Evolutionary conservation across 2,113 vertebrate species (phyloP), one percentile per base, ranked within the genome.

Genomic region (Theropithecus gelada): DNA sequence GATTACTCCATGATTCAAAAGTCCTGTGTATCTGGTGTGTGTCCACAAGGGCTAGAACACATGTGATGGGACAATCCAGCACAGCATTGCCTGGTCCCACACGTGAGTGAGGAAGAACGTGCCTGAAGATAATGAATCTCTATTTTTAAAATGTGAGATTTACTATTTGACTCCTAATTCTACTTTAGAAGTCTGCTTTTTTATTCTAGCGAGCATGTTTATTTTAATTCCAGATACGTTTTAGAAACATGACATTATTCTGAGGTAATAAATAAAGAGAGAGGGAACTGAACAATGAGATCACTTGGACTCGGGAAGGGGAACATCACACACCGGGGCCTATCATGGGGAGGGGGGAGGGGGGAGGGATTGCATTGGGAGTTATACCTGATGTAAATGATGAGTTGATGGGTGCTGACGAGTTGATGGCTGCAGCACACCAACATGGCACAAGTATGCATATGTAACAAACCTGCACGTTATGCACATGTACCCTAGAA

Each of bases 171-270:
- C 12, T 95, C 76, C 68, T 4, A 95, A 98, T 94, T 87, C 55
- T 92, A 72, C 95, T 96, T 68, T 90, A 87, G 70, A 98, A 95
- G 64, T 78, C 84, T 93, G 57, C 45, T 97, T 90, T 86, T 97
- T 93, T 94, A 93, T 90, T 93, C 10, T n/a, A 90, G 95, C 88
- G 87, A 97, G 68, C n/a, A 61, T 90, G 70, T 96, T 98, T 98
- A 97, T 95, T 96, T 97, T 97, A 93, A 97, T 68, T 94, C 61
- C 30, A 75, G 82, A 43, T 97, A 86, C 78, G 97, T 96, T 94
- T 96, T 97, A 95, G 88, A 98, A 96, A 94, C 57, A 96, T 76
- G 16, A 96, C 66, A 84, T 90, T 86, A 92, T 94, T 97, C 93
- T 89, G 93, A 97, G 96, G 93, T 93, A 98, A 96, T 73, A 95